These are phyloP conservation scores for Ericerus pela DNA, from an alignment of 1,140 invertebrate genomes.

Conservation along the genomic window DNA sequence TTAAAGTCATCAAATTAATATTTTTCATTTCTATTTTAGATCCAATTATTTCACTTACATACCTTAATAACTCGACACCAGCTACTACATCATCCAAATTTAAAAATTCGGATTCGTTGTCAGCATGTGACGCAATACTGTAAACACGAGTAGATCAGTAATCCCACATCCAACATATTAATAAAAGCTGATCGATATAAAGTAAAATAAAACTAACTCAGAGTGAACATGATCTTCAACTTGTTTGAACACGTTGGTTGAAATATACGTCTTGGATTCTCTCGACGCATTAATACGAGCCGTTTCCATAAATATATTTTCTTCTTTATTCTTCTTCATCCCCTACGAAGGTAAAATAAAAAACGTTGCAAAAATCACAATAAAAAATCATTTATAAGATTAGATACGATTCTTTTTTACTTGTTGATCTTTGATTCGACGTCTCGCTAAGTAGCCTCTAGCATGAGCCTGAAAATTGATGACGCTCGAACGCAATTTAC, in stretches of 20 bases:
- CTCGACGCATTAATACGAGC: too few species aligned
- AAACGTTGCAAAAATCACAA: background rate
- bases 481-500: slow-evolving; percentile 41
- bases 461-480: slow-evolving; percentile 57
- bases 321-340: too few species aligned
- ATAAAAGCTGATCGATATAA: too few species aligned
- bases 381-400: background rate
- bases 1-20: background rate
- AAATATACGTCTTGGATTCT: too few species aligned
- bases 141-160: too few species aligned
- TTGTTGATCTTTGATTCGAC: slow-evolving; percentile 24
- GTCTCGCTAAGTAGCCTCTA: slow-evolving; percentile 42
- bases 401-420: background rate
- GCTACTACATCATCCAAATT: background rate
- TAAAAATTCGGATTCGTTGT: slow-evolving; percentile 2
- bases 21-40: background rate
- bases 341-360: too few species aligned
- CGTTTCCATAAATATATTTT: too few species aligned
- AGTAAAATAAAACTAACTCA: too few species aligned
- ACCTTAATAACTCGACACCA: background rate
- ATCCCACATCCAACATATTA: too few species aligned
- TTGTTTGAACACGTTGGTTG: too few species aligned
- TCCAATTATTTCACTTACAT: too few species aligned
- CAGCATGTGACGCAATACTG: background rate
- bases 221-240: too few species aligned